Evolutionary conservation across 2,888 invertebrate genomes (phyloP), one percentile per base, ranked within the genome.

Genomic region (Slavum lentiscoides): DNA sequence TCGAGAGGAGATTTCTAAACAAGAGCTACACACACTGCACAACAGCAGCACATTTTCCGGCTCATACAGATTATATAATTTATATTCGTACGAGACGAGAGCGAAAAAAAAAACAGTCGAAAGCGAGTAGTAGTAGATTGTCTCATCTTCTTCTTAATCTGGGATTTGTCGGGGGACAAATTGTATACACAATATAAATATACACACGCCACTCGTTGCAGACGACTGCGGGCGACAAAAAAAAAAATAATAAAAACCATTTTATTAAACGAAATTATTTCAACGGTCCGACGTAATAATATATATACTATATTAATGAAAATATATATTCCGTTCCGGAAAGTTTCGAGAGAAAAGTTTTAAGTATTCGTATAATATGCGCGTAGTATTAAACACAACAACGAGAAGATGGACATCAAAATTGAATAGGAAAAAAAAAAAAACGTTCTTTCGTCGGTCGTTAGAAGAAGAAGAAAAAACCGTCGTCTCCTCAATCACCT

Each of bases 51-150:
- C 66, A 74, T 66, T 39, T 74, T 66, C 21, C 66, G 55, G 39
- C 55, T 39, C 23, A 74, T 59, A 70, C 64, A 74, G 55, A 64
- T 66, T 1, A 13, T 1, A 13, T 74, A 64, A 74, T 74, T 66
- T 39, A 74, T 66, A 55, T 13, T 4, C 30, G 4, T 39, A 39
- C 11, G 55, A 5, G 17, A 58, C 9, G 49, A 49, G 49, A 49
- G 49, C 49, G 19, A 66, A 30, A 1, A 4, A 30, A 30, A 30
- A 74, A 19, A 19, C 53, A 58, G 64, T 66, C 37, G 55, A 66
- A 30, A 30, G 30, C 30, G 2, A 30, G 30, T 30, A 30, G 55
- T 64, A 53, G 7, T 43, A 43, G 43, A 43, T 43, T n/a, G n/a
- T 43, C 13, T 13, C 15, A 49, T 49, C 49, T 49, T 49, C 49